phyloP scores from a whole-genome alignment of 2,113 vertebrate species.

The Cyanoderma ruficeps region DNA sequence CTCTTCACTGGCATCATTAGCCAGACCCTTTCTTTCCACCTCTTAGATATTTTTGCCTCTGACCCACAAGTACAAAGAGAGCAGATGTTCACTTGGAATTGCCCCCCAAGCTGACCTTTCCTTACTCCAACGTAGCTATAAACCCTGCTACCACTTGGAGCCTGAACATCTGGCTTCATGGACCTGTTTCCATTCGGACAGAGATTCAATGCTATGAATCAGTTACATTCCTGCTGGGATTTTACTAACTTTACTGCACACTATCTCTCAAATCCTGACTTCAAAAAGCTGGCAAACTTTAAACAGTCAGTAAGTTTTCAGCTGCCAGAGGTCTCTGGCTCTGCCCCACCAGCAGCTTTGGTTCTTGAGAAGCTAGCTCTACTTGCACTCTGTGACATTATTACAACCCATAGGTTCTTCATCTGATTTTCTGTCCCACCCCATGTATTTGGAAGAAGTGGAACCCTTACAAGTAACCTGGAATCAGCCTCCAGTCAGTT shows the following conservation, averaged over 20 bases:
- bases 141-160: background rate
- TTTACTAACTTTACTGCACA: background rate
- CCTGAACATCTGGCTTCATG: background rate
- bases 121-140: background rate
- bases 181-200: background rate
- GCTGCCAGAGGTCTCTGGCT: background rate
- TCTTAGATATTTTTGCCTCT: background rate
- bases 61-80: background rate
- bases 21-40: background rate
- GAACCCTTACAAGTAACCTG: background rate
- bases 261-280: background rate
- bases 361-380: background rate
- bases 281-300: background rate
- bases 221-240: background rate
- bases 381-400: background rate
- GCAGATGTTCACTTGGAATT: rapidly evolving
- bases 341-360: background rate
- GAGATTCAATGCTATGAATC: background rate
- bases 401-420: background rate
- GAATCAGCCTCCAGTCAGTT: background rate
- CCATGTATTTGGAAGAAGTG: background rate
- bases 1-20: background rate
- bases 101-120: background rate
- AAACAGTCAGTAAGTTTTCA: background rate
- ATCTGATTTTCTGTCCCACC: background rate